Base-by-base conservation (phyloP, 2,113 vertebrate species). In the Rhegmatorhina hoffmannsi region DNA sequence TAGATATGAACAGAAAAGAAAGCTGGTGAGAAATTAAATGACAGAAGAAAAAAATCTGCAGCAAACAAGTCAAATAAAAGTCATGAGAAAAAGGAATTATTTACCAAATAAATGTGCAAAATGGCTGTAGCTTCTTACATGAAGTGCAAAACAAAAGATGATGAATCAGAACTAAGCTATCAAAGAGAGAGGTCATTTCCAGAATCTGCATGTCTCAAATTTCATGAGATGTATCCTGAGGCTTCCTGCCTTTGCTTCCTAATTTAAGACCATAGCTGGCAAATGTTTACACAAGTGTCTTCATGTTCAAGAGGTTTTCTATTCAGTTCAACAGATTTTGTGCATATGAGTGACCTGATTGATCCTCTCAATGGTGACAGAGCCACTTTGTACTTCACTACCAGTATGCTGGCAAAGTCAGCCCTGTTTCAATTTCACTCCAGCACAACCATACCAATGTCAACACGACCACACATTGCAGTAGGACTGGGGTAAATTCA, bases 1-100 rank as follows among this genome's bases (percentile, higher is more conserved):
- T 28, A 70, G 40, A 84, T 86, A 88, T 3, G 40, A 93, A 58
- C 9, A 73, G 72, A 66, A 94, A 46, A 77, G 31, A 80, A 95
- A 93, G 34, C 13, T 84, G 28, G 6, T 69, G 46, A 28, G 12
- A 94, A 93, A 90, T 78, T 20, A 36, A 26, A n/a, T 31, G 46
- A 80, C 40, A 47, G 40, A 83, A 94, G 36, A 49, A 87, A 87
- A 84, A 89, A 64, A 78, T 25, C 16, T 24, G 29, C 33, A 59
- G 9, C 13, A 50, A 94, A 77, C 33, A 84, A 81, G 67, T 62
- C 17, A 84, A 84, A 60, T 66, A 50, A 53, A 93, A 63, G 26
- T 81, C 13, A 74, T 6, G 10, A 50, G 12, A 28, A 66, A 85
- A 79, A 76, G 40, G 12, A 66, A 26, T 67, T 85, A 20, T 70